These are phyloP conservation scores for Adelphocoris suturalis DNA, from an alignment of 2,888 invertebrate species.

Conservation along the genomic window DNA sequence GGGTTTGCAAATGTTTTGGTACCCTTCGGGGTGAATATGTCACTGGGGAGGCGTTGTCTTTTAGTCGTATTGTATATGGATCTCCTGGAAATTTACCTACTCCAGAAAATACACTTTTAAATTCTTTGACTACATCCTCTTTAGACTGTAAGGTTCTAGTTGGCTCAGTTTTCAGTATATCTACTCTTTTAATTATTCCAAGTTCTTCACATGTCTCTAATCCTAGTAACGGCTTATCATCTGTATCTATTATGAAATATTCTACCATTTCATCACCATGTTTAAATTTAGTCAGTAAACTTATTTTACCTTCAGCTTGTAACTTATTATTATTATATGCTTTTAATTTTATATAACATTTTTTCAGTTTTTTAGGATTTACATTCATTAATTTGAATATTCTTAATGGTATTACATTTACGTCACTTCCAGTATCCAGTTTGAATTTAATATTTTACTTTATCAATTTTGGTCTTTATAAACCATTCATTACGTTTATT, in stretches of 20 bases:
- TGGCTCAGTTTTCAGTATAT: constrained; percentile 52
- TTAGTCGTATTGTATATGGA: too few relatives aligned
- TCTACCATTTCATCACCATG: constrained; percentile 23
- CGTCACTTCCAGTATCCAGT: not conserved
- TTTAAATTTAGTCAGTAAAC: constrained; percentile 12
- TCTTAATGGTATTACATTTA: constrained; percentile 8
- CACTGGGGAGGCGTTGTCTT: not conserved
- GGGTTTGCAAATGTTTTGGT: not conserved
- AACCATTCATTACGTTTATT: not conserved
- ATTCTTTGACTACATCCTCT: not conserved
- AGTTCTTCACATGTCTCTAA: constrained; percentile 64
- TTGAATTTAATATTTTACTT: not conserved
- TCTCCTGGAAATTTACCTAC: constrained; percentile 8
- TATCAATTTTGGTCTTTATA: not conserved
- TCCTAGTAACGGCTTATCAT: not conserved
- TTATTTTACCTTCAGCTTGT: not conserved
- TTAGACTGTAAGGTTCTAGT: not conserved
- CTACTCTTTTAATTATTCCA: constrained; percentile 41
- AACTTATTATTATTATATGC: not conserved
- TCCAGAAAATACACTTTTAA: not conserved
- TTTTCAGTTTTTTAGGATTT: not conserved
- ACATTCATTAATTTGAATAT: not conserved
- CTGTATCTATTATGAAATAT: not conserved
- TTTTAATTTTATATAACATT: not conserved
- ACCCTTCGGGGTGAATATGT: not conserved